These are phyloP conservation scores for Anarhynchus alexandrinus DNA, from an alignment of 2,113 vertebrate species.

Conservation along the genomic window DNA sequence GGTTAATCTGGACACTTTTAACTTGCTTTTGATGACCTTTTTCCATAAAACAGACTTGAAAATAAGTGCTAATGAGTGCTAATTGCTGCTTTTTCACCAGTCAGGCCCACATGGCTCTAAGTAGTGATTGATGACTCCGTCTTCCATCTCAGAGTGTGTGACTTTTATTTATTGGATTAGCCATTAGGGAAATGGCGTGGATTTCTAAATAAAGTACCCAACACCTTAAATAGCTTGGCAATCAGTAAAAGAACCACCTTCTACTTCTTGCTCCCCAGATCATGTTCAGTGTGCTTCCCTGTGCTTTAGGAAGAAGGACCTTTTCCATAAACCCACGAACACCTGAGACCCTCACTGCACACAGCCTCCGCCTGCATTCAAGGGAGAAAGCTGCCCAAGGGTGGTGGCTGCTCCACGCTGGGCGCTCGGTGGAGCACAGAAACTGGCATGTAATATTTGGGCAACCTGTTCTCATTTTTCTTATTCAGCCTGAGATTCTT, in stretches of 20 bases:
- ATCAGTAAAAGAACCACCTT: not conserved
- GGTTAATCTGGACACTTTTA: not conserved
- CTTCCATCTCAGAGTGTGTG: not conserved
- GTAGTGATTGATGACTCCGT: not conserved
- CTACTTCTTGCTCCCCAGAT: not conserved
- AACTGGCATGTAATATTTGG: not conserved
- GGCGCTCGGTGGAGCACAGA: not conserved
- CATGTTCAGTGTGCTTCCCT: not conserved
- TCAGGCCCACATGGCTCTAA: not conserved
- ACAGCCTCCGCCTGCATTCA: not conserved
- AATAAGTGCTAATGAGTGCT: not conserved
- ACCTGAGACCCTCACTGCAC: not conserved
- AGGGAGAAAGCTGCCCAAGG: not conserved
- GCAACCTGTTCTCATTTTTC: not conserved
- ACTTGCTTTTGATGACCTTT: not conserved
- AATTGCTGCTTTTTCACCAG: not conserved
- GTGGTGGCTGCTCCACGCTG: not conserved
- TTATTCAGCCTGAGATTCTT: not conserved
- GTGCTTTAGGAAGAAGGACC: not conserved
- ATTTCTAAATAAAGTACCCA: not conserved
- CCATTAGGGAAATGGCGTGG: not conserved
- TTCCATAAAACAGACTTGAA: not conserved
- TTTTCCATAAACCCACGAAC: not conserved
- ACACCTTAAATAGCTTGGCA: not conserved
- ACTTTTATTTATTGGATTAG: not conserved